Conservation (phyloP, 1,140 invertebrate species). For the Polypedilum vanderplanki region DNA sequence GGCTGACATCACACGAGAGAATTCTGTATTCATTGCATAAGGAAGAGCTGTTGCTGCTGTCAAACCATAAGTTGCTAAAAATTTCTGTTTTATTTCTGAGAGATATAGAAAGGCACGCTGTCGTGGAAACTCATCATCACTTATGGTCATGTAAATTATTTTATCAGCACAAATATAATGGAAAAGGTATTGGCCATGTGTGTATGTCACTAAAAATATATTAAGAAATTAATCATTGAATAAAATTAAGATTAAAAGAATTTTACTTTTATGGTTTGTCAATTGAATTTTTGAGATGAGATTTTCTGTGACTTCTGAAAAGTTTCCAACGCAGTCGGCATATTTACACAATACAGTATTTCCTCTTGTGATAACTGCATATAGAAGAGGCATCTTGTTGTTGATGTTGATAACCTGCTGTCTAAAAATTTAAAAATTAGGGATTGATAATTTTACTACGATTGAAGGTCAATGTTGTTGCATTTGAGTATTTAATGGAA, state of each 20-base stretch:
- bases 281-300: conserved; percentile 77
- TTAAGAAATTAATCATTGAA: too few relatives aligned
- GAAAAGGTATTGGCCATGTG: conserved; percentile 86
- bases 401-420: background rate
- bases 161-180: conserved; percentile 83
- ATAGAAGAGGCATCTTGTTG: conserved; percentile 69
- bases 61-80: conserved; percentile 72
- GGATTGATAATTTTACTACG: background rate
- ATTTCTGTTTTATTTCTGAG: conserved; percentile 83
- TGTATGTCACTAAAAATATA: conserved; percentile 60
- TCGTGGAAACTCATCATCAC: conserved; percentile 90
- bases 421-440: background rate
- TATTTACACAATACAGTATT: conserved; percentile 80
- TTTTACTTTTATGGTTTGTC: conserved; percentile 64
- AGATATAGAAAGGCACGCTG: conserved; percentile 84
- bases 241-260: too few relatives aligned
- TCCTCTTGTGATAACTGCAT: conserved; percentile 80
- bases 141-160: conserved; percentile 88
- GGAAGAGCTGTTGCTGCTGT: conserved; percentile 76
- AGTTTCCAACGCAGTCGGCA: conserved; percentile 87
- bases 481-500: background rate
- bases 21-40: conserved; percentile 93
- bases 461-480: background rate
- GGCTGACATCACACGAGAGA: conserved; percentile 71
- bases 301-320: conserved; percentile 87